Evolutionary conservation across 2,113 vertebrate genomes (phyloP), one percentile per base, ranked within the genome.

Genomic region (Callaeas wilsoni): DNA sequence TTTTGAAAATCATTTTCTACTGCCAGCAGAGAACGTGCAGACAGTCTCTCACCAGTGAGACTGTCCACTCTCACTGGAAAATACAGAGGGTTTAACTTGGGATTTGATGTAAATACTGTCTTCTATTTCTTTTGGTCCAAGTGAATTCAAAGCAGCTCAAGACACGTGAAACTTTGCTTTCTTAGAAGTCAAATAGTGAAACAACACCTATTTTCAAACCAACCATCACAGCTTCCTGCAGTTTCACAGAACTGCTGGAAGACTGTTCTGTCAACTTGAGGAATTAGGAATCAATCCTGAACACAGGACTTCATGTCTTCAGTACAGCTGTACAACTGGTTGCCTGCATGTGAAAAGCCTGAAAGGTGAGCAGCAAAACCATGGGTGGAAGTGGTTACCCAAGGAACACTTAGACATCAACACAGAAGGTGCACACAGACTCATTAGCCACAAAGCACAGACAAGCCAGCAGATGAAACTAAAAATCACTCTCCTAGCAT

Each of bases 401-500:
- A 84, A 96, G 44, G 89, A 94, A 97, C 85, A 96, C 80, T 93
- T 55, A 95, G 94, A 96, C 92, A 94, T 94, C 81, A 94, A 96
- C 87, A 97, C 27, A 97, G 82, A 97, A 93, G 84, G 81, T 89
- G 94, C 94, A 97, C 94, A 96, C 81, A 97, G 96, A 92, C 94
- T 96, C 82, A 94, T 56, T 93, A 96, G 96, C 80, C 94, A 97
- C 93, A 92, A 97, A 97, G 94, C 91, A 97, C 94, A 96, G 94
- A 96, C 73, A 98, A 96, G 97, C 95, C 94, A 97, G 96, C 93
- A 97, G 96, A 93, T 95, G 92, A 95, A 97, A 92, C 95, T 94
- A 95, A 90, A 88, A 95, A 78, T 87, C 91, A 96, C 94, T 95
- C 93, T 97, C 96, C 93, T 95, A 96, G 94, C 96, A 93, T 78